A percentile compares a stretch with the other conserved stretches of the same genome.
phyloP scores from a whole-genome alignment of 30 jellyfish, hydroid and myxozoan genomes.

The Rhopilema esculentum region DNA sequence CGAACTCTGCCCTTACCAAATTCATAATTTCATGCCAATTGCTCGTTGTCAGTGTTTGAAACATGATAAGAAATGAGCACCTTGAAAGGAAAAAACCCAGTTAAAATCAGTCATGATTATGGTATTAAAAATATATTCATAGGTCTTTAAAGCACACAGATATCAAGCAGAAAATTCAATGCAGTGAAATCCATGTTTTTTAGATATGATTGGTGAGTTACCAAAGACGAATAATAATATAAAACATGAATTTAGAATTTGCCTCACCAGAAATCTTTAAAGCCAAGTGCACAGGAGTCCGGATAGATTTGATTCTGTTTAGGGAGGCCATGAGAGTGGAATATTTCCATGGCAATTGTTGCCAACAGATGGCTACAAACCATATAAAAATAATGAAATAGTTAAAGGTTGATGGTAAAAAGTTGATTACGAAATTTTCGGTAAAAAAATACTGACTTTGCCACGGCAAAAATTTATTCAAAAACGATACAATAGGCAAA shows the following conservation, averaged over 20 bases:
- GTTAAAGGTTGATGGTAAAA: no score
- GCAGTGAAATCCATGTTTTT: no score
- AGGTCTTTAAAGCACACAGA: no score
- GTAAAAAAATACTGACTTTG: no score
- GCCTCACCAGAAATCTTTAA: constrained; percentile 67
- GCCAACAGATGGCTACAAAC: constrained; percentile 69
- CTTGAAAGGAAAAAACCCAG: constrained; percentile 8
- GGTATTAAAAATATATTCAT: no score
- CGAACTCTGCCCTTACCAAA: constrained; percentile 44
- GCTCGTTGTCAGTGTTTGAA: constrained; percentile 83
- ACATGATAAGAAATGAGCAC: constrained; percentile 79
- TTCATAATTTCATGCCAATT: constrained; percentile 92
- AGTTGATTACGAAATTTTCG: background rate
- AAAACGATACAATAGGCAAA: no score
- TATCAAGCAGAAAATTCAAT: no score
- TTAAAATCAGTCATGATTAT: no score
- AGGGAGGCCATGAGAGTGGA: constrained; percentile 52
- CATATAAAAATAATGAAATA: no score
- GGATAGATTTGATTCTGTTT: constrained; percentile 52
- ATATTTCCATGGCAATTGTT: constrained; percentile 80
- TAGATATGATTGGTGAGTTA: no score
- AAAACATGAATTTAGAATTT: background rate
- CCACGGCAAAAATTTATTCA: no score
- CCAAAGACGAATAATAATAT: no score
- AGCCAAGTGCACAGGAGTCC: constrained; percentile 76